phyloP scores from a whole-genome alignment of 1,140 invertebrate species.

The Adelges cooleyi region DNA sequence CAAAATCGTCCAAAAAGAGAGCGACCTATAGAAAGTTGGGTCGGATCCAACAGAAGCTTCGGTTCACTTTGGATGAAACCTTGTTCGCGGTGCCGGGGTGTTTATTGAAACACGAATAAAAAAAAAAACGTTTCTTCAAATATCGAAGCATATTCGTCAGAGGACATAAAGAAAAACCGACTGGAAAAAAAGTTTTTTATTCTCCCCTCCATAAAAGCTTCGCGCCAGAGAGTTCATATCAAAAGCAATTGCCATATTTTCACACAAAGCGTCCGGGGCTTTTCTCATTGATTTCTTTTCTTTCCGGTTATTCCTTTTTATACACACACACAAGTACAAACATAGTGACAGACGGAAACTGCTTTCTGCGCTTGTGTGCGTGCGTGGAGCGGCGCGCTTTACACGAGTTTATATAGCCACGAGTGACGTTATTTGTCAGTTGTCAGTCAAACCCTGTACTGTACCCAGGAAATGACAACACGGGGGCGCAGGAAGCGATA shows the following conservation, averaged over 20 bases:
- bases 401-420: constrained; percentile 11
- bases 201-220: constrained; percentile 15
- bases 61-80: too few species aligned
- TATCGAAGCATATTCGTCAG: constrained; percentile 19
- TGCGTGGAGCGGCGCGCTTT: neutral
- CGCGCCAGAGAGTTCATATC: constrained; percentile 6
- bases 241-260: constrained; percentile 28
- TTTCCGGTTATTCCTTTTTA: neutral
- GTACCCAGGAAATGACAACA: too few species aligned
- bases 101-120: too few species aligned
- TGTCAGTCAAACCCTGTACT: constrained; percentile 16
- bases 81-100: too few species aligned
- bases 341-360: constrained; percentile 21
- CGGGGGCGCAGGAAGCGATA: constrained; percentile 13
- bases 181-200: constrained; percentile 12
- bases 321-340: neutral
- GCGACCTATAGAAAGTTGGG: too few species aligned
- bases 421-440: constrained; percentile 28
- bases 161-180: neutral
- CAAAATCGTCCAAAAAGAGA: too few species aligned
- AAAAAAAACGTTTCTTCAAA: too few species aligned
- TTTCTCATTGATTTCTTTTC: constrained; percentile 1
- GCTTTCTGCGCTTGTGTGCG: too few species aligned
- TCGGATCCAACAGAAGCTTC: too few species aligned
- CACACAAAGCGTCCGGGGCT: neutral